These are phyloP conservation scores for Chesias legatella DNA, from an alignment of 2,888 invertebrate species.

Conservation along the genomic window DNA sequence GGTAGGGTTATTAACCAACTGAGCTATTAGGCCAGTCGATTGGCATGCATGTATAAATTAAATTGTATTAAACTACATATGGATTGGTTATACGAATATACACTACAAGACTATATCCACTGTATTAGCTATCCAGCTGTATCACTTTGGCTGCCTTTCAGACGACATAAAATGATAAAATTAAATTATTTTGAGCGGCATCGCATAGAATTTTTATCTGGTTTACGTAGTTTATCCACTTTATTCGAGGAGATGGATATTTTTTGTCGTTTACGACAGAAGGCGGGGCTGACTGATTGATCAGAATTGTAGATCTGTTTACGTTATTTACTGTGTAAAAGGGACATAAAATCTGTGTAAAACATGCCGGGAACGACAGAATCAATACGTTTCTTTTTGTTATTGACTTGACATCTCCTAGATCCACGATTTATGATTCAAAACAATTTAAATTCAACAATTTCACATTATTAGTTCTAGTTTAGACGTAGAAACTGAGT, in stretches of 20 bases:
- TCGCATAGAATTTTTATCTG: constrained; percentile 49
- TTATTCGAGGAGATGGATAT: constrained; percentile 18
- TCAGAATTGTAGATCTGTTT: constrained; percentile 17
- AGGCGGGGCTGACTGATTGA: constrained; percentile 27
- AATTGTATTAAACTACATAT: too few species aligned
- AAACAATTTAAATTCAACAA: too few species aligned
- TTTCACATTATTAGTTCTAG: too few species aligned
- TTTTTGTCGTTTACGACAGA: constrained; percentile 25
- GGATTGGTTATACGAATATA: too few species aligned
- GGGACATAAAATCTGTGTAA: constrained; percentile 4
- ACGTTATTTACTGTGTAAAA: constrained; percentile 25
- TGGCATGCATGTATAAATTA: constrained; percentile 24
- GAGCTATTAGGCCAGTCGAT: constrained; percentile 13
- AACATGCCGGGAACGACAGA: constrained; percentile 2
- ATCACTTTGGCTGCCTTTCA: constrained; percentile 10
- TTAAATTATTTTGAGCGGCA: constrained; percentile 34
- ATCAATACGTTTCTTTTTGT: constrained; percentile 3
- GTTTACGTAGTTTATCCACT: constrained; percentile 35
- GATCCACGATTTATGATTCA: too few species aligned
- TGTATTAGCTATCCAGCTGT: constrained; percentile 15
- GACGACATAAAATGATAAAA: constrained; percentile 35
- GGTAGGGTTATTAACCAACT: too few species aligned
- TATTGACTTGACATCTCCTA: background rate
- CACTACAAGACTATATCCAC: too few species aligned
- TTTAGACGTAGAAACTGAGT: too few species aligned